Conservation (phyloP, 2,888 invertebrate species). For the Ectemnius lituratus region DNA sequence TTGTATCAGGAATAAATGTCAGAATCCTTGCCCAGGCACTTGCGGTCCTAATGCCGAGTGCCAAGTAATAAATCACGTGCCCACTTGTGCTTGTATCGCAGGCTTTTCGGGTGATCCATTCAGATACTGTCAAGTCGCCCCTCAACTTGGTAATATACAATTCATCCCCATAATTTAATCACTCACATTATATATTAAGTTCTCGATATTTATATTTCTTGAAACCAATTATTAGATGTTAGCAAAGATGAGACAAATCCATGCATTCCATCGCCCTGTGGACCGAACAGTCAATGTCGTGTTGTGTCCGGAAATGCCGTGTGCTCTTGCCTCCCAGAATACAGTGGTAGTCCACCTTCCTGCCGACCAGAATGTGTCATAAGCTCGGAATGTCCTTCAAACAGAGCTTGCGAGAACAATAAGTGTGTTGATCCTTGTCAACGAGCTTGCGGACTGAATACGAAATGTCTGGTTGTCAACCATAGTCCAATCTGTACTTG, state of each 20-base stretch:
- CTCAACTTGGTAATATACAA: conserved; percentile 32
- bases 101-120: conserved; percentile 80
- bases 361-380: conserved; percentile 80
- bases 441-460: conserved; percentile 78
- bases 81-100: conserved; percentile 77
- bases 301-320: conserved; percentile 81
- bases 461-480: conserved; percentile 70
- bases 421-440: conserved; percentile 82
- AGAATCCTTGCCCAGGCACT: conserved; percentile 86
- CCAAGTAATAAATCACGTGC: conserved; percentile 78
- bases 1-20: conserved; percentile 88
- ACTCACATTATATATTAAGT: conserved; percentile 58
- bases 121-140: conserved; percentile 77
- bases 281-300: conserved; percentile 87
- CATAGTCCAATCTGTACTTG: conserved; percentile 79
- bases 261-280: conserved; percentile 84
- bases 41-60: conserved; percentile 82
- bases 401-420: conserved; percentile 80
- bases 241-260: conserved; percentile 70
- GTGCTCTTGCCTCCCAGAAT: conserved; percentile 82
- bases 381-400: conserved; percentile 80
- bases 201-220: not conserved
- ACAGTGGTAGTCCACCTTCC: conserved; percentile 80
- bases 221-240: conserved; percentile 3
- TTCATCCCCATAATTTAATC: not conserved